Base-by-base conservation (phyloP, 92 coral and sea anemone species). In the Parazoanthus darwini region DNA sequence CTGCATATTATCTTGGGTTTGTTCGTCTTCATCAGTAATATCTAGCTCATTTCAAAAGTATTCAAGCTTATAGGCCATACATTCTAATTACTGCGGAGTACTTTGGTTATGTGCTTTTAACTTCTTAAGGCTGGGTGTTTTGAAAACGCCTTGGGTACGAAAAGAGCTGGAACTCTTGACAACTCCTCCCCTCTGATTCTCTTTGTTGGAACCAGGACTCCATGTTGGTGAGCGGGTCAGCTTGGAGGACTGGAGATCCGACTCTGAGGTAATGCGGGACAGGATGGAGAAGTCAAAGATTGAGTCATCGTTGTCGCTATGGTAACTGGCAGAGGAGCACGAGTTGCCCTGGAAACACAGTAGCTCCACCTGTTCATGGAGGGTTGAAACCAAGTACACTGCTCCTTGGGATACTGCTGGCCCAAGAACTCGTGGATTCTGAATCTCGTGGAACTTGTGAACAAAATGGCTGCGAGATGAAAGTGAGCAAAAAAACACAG, bases 261-360 rank as follows among this genome's bases (percentile, higher is more conserved):
- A 81, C 85, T 84, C 87, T 37, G 87, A 84, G 75, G 87, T 26
- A 84, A 84, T 15, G 46, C 87, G 87, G 29, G 87, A 84, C 67
- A 84, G 16, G 50, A 84, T 77, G 56, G 94, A 89, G 46, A 86
- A 92, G 79, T 92, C 91, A 35, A 84, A 71, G 36, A 84, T 84
- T 22, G 92, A 83, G 78, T 88, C 93, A 76, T 95, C 96, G 82
- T 95, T 93, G 90, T 93, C 94, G 77, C 94, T 93, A 46, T 91
- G 96, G 86, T 83, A 91, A 87, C 92, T 92, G 26, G 90, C 90
- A 20, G 93, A 86, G 8, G 91, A 84, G 48, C 94, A 92, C 6
- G 92, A 91, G 87, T 90, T 95, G 80, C 98, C 99, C 89, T 97
- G 98, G 92, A 95, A 97, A 90, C 99, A 97, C 14, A 97, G 95